Evolutionary conservation across 2,888 invertebrate genomes (phyloP).

Genomic region (Aphelenchoides bicaudatus): DNA sequence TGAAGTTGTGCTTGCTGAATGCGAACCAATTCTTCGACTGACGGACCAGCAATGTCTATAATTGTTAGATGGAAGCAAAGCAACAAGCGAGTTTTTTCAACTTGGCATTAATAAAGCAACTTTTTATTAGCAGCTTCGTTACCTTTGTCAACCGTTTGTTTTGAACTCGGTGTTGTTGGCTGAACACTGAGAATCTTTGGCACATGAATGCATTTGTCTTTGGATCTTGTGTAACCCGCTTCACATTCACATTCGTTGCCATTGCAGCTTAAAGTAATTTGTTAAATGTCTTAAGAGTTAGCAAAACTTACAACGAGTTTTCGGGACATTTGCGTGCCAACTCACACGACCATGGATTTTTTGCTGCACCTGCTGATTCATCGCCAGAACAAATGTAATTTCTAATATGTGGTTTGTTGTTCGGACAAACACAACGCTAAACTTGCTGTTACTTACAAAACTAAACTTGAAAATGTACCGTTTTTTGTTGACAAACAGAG

Average conservation of each 20-base stretch:
- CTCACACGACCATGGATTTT: constrained; percentile 30
- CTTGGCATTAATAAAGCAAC: not conserved
- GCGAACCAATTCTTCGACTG: constrained; percentile 7
- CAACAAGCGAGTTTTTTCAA: not conserved
- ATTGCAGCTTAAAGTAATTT: constrained; percentile 33
- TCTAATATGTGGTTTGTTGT: constrained; percentile 43
- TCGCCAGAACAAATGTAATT: constrained; percentile 44
- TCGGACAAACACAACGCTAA: constrained; percentile 51
- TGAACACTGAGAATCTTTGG: constrained; percentile 22
- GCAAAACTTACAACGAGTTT: constrained; percentile 26
- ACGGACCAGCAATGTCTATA: constrained; percentile 4
- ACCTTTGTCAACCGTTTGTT: not conserved
- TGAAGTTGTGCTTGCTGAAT: constrained; percentile 19
- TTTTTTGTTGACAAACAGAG: constrained; percentile 10
- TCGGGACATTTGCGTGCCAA: constrained; percentile 31
- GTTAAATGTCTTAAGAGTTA: not conserved
- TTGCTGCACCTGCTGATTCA: constrained; percentile 28
- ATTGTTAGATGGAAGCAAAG: too few relatives aligned
- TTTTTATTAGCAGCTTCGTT: not conserved
- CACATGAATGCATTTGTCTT: constrained; percentile 43
- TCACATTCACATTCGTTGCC: constrained; percentile 47
- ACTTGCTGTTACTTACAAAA: constrained; percentile 21
- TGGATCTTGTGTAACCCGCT: constrained; percentile 46
- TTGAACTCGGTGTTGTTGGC: not conserved
- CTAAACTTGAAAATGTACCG: constrained; percentile 14